Evolutionary conservation across 1,140 invertebrate species (phyloP).

Genomic region (Metaphire vulgaris): DNA sequence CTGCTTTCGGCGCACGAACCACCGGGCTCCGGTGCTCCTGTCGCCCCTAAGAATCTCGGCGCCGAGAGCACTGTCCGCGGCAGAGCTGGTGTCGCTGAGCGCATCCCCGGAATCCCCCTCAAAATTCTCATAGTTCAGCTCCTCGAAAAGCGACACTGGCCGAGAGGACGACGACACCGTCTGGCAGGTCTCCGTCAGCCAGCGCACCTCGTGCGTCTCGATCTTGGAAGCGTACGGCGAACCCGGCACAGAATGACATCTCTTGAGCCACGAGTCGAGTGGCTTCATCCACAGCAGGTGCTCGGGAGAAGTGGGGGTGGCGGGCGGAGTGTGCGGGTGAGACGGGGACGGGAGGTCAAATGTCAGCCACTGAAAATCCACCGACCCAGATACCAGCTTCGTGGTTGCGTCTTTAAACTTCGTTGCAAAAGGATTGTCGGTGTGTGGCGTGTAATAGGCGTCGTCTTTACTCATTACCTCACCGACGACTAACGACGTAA

Average conservation of each 20-base stretch:
- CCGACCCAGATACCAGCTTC: conserved; percentile 27
- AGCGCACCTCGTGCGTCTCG: too few species aligned
- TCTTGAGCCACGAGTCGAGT: not conserved
- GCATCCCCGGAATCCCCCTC: not conserved
- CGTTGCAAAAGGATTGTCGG: conserved; percentile 35
- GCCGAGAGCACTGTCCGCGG: conserved; percentile 14
- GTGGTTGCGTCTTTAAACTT: conserved; percentile 38
- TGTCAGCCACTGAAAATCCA: conserved; percentile 16
- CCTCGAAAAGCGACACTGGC: not conserved
- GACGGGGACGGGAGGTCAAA: conserved; percentile 18
- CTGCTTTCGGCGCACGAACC: not conserved
- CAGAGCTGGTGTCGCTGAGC: conserved; percentile 13
- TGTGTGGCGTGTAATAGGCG: conserved; percentile 43
- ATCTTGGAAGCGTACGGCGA: not conserved
- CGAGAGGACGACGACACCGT: not conserved
- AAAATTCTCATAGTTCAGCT: not conserved
- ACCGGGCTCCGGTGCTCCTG: not conserved
- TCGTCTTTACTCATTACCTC: conserved; percentile 48
- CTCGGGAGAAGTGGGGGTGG: conserved; percentile 9
- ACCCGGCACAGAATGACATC: conserved; percentile 21
- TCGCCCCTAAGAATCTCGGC: conserved; percentile 2
- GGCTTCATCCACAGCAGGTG: not conserved
- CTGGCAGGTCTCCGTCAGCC: not conserved
- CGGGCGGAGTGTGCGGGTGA: conserved; percentile 7
- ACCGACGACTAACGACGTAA: conserved; percentile 42